Evolutionary conservation across 2,888 invertebrate species (phyloP), one percentile per base, ranked within the genome.

Genomic region (Campoletis raptor): DNA sequence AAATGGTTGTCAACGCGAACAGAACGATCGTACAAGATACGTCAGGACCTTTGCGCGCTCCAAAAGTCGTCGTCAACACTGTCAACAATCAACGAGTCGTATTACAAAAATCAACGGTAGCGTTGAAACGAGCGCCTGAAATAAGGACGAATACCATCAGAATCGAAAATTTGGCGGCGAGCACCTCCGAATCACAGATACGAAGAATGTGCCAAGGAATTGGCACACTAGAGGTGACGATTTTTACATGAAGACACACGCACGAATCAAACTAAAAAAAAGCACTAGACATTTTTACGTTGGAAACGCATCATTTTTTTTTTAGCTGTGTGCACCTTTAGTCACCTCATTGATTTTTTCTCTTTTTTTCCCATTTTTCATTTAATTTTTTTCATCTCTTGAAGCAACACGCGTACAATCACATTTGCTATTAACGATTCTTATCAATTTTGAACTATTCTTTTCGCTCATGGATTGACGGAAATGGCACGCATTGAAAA

Each of bases 191-290:
- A 90, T 90, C 93, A 52, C 95, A 95, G 90, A 93, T 95, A 88
- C 93, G 95, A 82, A 94, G 94, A 88, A 94, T 95, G 94, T 95
- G 95, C 90, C 94, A 94, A 89, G 94, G 94, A 87, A 94, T 95
- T 88, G 95, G 95, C 86, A 94, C 93, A 48, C 93, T 95, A 81
- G 95, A 95, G 95, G 95, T 95, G 92, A 94, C 91, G 92, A 93
- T 93, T 73, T 92, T 92, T 91, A 90, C 90, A 81, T 92, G 89
- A 91, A 84, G 85, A 84, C 66, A 54, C 24, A 45, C 67, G 24
- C 70, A 61, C 70, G 67, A 24, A 66, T 24, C 40, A 40, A 52
- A 66, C 37, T 18, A 48, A 64, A 36, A 24, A 36, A 61, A 36
- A 30, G 21, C 57, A 37, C 48, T 72, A 12, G 30, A 36, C 48